Evolutionary conservation across 2,113 vertebrate species (phyloP).

Genomic region (Puffinus mauretanicus): DNA sequence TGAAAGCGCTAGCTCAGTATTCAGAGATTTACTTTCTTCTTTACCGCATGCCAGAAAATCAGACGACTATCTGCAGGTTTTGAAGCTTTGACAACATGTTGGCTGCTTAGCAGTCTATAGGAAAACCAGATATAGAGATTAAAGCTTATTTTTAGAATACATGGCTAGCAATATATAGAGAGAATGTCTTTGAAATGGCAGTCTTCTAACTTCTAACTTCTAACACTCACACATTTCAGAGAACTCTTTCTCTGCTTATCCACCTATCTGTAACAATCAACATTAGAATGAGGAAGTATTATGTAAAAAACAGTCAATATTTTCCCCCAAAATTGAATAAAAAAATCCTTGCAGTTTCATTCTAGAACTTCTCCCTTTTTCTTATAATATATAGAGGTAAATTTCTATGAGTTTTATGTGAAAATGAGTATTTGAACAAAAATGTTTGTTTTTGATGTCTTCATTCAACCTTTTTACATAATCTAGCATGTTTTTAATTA

Average conservation of each 20-base stretch:
- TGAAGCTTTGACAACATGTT: constrained; percentile 13
- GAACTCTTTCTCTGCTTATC: background rate
- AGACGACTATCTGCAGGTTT: background rate
- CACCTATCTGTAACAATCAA: background rate
- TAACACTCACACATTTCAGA: background rate
- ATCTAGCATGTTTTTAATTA: background rate
- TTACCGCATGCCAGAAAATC: background rate
- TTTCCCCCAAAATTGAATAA: background rate
- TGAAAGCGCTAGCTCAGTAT: background rate
- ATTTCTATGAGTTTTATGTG: background rate
- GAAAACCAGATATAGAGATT: background rate
- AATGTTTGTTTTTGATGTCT: background rate
- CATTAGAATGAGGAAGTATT: background rate
- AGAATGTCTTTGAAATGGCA: constrained; percentile 23
- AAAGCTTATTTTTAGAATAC: constrained; percentile 33
- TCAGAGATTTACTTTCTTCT: constrained; percentile 18
- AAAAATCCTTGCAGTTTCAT: background rate
- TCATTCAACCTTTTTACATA: background rate
- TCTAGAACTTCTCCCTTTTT: background rate
- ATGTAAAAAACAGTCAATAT: background rate
- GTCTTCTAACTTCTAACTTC: background rate
- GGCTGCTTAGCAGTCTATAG: background rate
- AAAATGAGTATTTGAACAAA: background rate
- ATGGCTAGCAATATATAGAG: background rate
- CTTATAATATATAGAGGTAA: background rate